phyloP scores from a whole-genome alignment of 1,140 invertebrate genomes.

The Drosophila mojavensis region DNA sequence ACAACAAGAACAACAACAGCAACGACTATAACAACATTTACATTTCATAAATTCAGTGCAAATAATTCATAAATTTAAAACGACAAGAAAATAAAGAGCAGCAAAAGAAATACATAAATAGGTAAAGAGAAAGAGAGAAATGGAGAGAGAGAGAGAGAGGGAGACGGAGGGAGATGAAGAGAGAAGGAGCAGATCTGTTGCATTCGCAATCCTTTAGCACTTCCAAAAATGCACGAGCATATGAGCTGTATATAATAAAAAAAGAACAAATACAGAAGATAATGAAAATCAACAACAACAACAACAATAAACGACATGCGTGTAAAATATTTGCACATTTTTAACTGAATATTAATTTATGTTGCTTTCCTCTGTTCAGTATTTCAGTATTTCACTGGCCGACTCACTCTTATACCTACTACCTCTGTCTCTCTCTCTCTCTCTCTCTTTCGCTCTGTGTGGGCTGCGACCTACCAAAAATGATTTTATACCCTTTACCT shows the following conservation, averaged over 20 bases:
- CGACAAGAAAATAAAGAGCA: constrained; percentile 34
- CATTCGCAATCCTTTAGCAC: constrained; percentile 4
- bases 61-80: constrained; percentile 74
- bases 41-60: constrained; percentile 73
- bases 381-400: constrained; percentile 13
- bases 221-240: constrained; percentile 7
- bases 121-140: constrained; percentile 8
- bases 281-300: constrained; percentile 11
- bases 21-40: constrained; percentile 39
- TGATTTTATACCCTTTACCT: background rate
- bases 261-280: constrained; percentile 6
- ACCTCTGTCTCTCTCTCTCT: background rate
- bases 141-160: background rate
- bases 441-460: background rate
- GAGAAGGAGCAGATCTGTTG: background rate
- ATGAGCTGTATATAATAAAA: constrained; percentile 14
- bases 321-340: constrained; percentile 73
- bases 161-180: background rate
- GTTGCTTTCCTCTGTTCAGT: constrained; percentile 53
- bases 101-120: constrained; percentile 37
- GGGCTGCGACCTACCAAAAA: constrained; percentile 29
- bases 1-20: background rate
- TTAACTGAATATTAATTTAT: constrained; percentile 79
- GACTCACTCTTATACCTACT: background rate
- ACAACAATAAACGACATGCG: constrained; percentile 39